Evolutionary conservation across 2,888 invertebrate species (phyloP).

Genomic region (Phytoseiulus persimilis): DNA sequence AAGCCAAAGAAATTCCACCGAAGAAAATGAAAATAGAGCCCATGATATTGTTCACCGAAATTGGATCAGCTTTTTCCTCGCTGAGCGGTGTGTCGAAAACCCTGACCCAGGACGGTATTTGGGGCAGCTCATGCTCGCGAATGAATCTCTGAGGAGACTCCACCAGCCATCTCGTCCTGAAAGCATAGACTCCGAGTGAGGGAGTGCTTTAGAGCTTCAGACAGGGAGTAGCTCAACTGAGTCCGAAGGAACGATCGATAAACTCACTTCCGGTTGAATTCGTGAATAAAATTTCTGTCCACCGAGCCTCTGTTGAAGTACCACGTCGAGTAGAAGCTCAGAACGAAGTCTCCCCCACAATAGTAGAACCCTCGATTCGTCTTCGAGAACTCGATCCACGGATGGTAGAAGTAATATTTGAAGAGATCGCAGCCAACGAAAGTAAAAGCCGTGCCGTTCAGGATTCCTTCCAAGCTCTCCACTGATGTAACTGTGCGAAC

Average conservation of each 20-base stretch:
- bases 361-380: background rate
- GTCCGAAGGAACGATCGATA: background rate
- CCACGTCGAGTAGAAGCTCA: background rate
- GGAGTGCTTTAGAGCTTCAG: too few relatives aligned
- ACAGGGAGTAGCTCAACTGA: too few relatives aligned
- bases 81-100: background rate
- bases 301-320: background rate
- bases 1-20: background rate
- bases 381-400: background rate
- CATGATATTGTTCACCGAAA: background rate
- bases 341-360: background rate
- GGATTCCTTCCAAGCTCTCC: background rate
- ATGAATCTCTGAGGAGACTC: background rate
- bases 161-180: background rate
- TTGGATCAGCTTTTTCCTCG: background rate
- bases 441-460: background rate
- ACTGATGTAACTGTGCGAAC: background rate
- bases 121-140: background rate
- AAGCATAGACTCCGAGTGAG: background rate
- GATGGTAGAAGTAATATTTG: background rate
- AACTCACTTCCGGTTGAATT: background rate
- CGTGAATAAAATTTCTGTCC: background rate
- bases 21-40: background rate
- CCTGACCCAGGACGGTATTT: background rate
- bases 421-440: background rate